These are phyloP conservation scores for Tricholauxania praeusta DNA, from an alignment of 2,888 invertebrate species.

Conservation along the genomic window DNA sequence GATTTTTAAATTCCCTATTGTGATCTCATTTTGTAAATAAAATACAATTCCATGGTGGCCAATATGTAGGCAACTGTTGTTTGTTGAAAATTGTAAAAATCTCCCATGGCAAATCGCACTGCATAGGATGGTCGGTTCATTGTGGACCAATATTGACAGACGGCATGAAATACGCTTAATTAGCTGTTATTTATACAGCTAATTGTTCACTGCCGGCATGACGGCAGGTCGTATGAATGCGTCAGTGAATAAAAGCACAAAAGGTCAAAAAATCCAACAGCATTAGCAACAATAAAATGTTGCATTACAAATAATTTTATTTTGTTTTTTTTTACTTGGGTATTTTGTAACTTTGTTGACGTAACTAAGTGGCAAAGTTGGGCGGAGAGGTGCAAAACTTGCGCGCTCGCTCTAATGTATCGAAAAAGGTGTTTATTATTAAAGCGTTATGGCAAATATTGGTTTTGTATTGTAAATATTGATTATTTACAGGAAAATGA, in stretches of 20 bases:
- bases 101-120: too few species aligned
- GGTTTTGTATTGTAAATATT: constrained; percentile 17
- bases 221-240: neutral
- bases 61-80: too few species aligned
- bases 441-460: constrained; percentile 19
- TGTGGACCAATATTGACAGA: constrained; percentile 26
- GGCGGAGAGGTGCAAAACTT: neutral
- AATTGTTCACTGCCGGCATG: constrained; percentile 20
- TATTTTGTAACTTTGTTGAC: neutral
- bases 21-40: too few species aligned
- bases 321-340: neutral
- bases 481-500: neutral
- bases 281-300: constrained; percentile 18
- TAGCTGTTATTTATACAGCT: constrained; percentile 36
- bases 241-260: too few species aligned
- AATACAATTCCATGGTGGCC: too few species aligned
- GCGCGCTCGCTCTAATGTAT: neutral
- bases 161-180: constrained; percentile 31
- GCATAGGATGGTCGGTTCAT: too few species aligned
- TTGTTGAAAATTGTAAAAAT: too few species aligned
- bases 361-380: neutral
- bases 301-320: neutral
- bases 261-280: neutral
- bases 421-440: constrained; percentile 26
- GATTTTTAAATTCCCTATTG: too few species aligned